Conservation (phyloP, 2,797 vertebrate species). For the Oophaga sylvatica region DNA sequence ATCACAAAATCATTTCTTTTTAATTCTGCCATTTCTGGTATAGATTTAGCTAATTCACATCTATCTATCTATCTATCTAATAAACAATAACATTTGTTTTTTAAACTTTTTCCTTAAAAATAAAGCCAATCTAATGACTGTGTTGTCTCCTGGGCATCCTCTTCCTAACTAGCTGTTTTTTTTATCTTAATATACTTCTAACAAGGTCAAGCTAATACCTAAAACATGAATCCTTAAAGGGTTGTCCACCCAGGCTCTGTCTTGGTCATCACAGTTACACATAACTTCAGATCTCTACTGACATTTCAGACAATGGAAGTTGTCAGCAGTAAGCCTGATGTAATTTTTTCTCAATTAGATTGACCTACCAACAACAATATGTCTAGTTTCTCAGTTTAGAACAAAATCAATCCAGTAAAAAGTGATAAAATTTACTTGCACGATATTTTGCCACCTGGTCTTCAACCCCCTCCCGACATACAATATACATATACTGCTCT, state of each 20-base stretch:
- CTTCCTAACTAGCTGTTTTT: not conserved
- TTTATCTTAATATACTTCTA: no score
- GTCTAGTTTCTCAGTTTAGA: no score
- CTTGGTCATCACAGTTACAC: not conserved
- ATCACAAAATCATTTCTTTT: constrained; percentile 52
- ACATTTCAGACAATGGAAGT: not conserved
- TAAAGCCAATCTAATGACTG: not conserved
- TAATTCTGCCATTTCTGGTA: constrained; percentile 35
- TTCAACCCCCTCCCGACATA: no score
- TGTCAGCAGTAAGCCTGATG: no score
- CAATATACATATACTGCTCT: no score
- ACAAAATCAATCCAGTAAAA: no score
- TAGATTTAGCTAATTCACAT: not conserved
- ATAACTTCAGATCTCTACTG: not conserved
- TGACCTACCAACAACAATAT: no score
- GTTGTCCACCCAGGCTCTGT: not conserved
- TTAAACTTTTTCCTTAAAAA: not conserved
- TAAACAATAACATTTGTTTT: not conserved
- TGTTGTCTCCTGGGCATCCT: not conserved
- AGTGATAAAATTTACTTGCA: no score
- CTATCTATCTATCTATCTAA: constrained; percentile 3
- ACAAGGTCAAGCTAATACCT: no score
- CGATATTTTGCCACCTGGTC: no score
- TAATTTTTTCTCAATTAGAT: no score
- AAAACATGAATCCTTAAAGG: not conserved